Evolutionary conservation across 2,888 invertebrate species (phyloP), one percentile per base, ranked within the genome.

Genomic region (Phyllotreta cruciferae): DNA sequence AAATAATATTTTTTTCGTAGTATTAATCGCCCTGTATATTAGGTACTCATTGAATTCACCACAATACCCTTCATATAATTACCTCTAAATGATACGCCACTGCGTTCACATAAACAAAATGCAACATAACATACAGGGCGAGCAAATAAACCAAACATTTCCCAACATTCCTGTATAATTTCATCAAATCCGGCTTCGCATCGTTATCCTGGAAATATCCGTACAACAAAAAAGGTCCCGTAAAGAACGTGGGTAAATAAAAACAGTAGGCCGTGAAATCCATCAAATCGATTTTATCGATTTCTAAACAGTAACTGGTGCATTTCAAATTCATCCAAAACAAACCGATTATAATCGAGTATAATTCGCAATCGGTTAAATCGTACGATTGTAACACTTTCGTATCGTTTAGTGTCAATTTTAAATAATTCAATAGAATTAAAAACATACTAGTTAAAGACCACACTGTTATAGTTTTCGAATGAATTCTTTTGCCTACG

Each of bases 161-260:
- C 1, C 81, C 49, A 64, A 90, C 75, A 72, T 85, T 82, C 66
- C 73, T 71, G 0, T 81, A 42, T 67, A 87, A 83, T 71, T 72
- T 77, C 71, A 75, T 79, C 34, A 85, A 64, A 77, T 85, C 82
- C 47, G 66, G 55, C n/a, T n/a, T n/a, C n/a, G n/a, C n/a, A n/a
- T n/a, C n/a, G n/a, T n/a, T n/a, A n/a, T n/a, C n/a, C n/a, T n/a
- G 81, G 81, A 91, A 96, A 63, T 91, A 87, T 69, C 87, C 83
- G 81, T 90, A 94, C 6, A 89, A 82, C 71, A 95, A 85, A 60
- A 95, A 84, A n/a, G 96, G 96, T 11, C 96, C 96, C 71, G 88
- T 85, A 73, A 91, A 89, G 63, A 93, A 82, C n/a, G 90, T 84
- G 13, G 96, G 96, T 56, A 94, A 83, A 79, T 96, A 96, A 54